Evolutionary conservation across 2,113 vertebrate genomes (phyloP), one percentile per base, ranked within the genome.

Genomic region (Odobenus rosmarus): DNA sequence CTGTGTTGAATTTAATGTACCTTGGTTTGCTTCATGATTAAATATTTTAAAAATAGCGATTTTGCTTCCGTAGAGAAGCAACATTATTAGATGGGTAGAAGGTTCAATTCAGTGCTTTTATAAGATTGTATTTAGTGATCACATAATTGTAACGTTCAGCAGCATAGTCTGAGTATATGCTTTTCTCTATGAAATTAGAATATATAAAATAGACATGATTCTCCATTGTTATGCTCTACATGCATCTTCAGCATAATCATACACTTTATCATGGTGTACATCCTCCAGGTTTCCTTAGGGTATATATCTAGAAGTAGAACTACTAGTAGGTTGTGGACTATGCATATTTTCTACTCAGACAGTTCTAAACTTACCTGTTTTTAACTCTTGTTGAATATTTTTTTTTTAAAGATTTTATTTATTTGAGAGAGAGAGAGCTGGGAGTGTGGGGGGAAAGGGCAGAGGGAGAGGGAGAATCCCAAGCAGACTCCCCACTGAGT

Each of bases 171-270:
- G 86, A 85, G 15, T 57, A 24, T 81, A 11, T 92, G 9, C 49
- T 84, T 95, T 96, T 96, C 57, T 95, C 55, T 93, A 23, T 79
- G 81, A 59, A 94, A 71, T 72, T 31, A 95, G 28, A 96, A 33
- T 83, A 3, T 95, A 26, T 92, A 93, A 93, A 82, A 61, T 72
- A 93, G 57, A 64, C 8, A 39, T 33, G 9, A 19, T 53, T 88
- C 11, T 80, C 4, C n/a, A 8, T 84, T 49, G 39, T 96, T 82
- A 84, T 9, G 24, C 59, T 62, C 11, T 31, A 18, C 53, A 19
- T 90, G 36, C 11, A 69, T 88, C 42, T 90, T 92, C 88, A 16
- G 85, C 3, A 87, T 21, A 90, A 12, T 26, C 31, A 12, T 81
- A 53, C 71, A 18, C 19, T 96, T 97, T 83, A 86, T 76, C 19